Percentiles rank a stretch among this genome's conserved stretches.
phyloP scores from a whole-genome alignment of 2,113 vertebrate genomes.

The Rhynchomys soricoides region DNA sequence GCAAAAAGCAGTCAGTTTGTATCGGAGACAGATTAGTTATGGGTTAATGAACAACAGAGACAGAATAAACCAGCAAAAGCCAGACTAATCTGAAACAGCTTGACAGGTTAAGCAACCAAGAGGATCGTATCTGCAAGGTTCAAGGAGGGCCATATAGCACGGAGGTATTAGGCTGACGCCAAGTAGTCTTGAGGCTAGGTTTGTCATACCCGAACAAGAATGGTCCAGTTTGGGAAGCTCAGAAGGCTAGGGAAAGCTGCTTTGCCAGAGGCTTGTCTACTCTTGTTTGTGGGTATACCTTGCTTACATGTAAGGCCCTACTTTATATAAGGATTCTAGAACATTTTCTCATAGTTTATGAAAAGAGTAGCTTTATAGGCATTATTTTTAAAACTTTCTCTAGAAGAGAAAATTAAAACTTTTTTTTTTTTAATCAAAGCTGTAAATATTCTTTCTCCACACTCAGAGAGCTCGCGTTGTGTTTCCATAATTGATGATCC shows the following conservation, averaged over 20 bases:
- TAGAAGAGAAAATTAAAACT: background rate
- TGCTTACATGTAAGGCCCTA: background rate
- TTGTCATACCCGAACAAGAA: background rate
- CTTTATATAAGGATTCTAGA: background rate
- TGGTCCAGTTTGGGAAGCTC: background rate
- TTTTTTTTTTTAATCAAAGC: background rate
- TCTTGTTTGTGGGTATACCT: background rate
- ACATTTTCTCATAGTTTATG: background rate
- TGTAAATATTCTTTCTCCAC: background rate
- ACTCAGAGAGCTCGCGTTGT: background rate
- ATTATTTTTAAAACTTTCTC: background rate
- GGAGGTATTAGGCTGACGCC: background rate
- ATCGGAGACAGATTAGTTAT: slow-evolving; percentile 3
- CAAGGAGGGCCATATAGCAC: background rate
- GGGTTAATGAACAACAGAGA: background rate
- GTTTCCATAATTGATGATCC: background rate
- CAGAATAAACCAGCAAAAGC: background rate
- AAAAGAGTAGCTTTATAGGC: background rate
- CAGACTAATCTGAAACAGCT: background rate
- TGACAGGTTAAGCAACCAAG: background rate
- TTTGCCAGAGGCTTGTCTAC: background rate
- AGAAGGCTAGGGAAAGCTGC: background rate
- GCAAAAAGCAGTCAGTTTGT: background rate
- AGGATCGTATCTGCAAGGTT: background rate
- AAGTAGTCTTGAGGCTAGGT: background rate